Base-by-base conservation (phyloP, 2,888 invertebrate genomes). In the Cenopis cana region DNA sequence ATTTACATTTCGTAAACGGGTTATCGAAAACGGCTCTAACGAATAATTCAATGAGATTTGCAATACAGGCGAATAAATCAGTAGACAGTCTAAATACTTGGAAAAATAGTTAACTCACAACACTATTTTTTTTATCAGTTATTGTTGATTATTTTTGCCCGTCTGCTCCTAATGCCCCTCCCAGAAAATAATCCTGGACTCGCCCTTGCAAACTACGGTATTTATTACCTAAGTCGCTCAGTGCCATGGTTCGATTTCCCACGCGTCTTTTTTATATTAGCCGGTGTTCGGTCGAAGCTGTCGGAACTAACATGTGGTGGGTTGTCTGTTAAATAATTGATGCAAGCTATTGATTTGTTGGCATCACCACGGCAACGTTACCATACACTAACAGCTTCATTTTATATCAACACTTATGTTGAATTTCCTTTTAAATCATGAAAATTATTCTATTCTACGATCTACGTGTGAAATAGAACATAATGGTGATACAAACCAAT, bases 281-380 rank as follows among this genome's bases (percentile, higher is more conserved):
- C 24, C 14, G 55, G 17, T 55, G 59, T 60, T 61, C 49, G 55
- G 46, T 66, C 60, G 54, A 38, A 54, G n/a, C 36, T 54, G 60
- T 60, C 66, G 54, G 50, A 54, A 24, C 36, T 55, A 36, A 70
- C 65, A 61, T 38, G 59, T 61, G 54, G 52, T 50, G 33, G 52
- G 18, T 60, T 55, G 36, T 71, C 54, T 41, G 55, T 36, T 71
- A 55, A 71, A 71, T 71, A 67, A 71, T 67, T 38, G 38, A 71
- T 71, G 49, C 54, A 38, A 36, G 49, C 49, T 71, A 71, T 71
- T 67, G 71, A 71, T 71, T 71, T 24, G 52, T 46, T 29, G 59
- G 50, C 18, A 71, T 70, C 66, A 36, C 70, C 66, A 70, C 54
- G 66, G 59, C 60, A 71, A 55, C 61, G 61, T 1, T 4, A 49